phyloP scores from a whole-genome alignment of 1,140 invertebrate genomes.

The Pararge aegeria region DNA sequence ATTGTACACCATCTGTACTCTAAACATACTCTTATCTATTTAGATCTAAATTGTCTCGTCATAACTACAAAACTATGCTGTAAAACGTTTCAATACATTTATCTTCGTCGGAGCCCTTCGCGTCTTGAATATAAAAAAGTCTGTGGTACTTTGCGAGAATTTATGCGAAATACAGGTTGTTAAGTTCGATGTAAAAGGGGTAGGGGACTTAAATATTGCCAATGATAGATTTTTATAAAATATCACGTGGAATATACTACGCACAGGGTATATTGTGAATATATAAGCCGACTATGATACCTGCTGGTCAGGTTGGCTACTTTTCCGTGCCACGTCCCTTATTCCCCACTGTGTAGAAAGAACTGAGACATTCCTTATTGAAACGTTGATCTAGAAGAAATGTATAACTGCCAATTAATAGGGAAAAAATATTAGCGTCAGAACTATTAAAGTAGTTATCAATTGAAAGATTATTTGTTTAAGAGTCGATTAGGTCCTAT shows the following conservation, averaged over 20 bases:
- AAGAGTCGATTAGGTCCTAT: conserved; percentile 35
- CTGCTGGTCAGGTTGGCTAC: conserved; percentile 32
- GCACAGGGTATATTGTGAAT: conserved; percentile 76
- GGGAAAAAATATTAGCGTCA: conserved; percentile 26
- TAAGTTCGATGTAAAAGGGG: conserved; percentile 62
- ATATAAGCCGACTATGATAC: conserved; percentile 41
- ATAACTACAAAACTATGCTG: conserved; percentile 47
- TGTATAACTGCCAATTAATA: conserved; percentile 69
- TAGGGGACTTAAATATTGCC: conserved; percentile 71
- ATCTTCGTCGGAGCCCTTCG: conserved; percentile 44
- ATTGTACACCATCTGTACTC: conserved; percentile 72
- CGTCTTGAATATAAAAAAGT: conserved; percentile 34
- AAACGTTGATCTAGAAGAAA: conserved; percentile 57
- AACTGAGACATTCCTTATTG: conserved; percentile 69
- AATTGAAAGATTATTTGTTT: conserved; percentile 10
- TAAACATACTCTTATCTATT: conserved; percentile 67
- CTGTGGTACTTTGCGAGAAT: conserved; percentile 39
- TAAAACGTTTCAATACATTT: conserved; percentile 49
- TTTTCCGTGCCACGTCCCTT: conserved; percentile 73
- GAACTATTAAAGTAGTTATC: conserved; percentile 24
- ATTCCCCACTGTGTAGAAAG: conserved; percentile 69
- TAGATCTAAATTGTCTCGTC: conserved; percentile 67
- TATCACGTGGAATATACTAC: conserved; percentile 63
- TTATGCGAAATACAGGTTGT: conserved; percentile 63
- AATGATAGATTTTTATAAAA: conserved; percentile 67